Conservation (phyloP, 2,113 vertebrate species). For the Psilopogon haemacephalus region DNA sequence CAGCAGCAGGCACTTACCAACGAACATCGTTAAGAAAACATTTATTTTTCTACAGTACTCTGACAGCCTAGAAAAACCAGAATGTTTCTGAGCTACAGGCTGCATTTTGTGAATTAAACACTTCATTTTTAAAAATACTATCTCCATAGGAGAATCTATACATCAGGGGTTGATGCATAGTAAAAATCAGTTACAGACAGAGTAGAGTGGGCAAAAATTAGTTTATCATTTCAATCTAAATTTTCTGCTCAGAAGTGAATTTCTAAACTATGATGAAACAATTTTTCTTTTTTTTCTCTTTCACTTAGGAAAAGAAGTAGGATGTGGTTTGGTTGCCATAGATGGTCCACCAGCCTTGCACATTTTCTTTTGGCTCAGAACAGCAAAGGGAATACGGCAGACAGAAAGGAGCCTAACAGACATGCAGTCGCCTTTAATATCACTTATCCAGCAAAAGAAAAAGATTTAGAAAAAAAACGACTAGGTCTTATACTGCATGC, state of each 20-base stretch:
- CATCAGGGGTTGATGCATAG: neutral
- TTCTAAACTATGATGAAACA: neutral
- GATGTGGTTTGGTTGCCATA: neutral
- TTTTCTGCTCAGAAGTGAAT: neutral
- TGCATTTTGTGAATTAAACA: neutral
- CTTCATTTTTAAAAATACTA: neutral
- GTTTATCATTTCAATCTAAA: neutral
- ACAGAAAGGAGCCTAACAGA: constrained; percentile 12
- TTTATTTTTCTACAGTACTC: neutral
- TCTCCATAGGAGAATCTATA: neutral
- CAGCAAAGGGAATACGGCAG: neutral
- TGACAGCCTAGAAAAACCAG: neutral
- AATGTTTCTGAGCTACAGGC: neutral
- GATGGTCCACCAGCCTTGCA: neutral
- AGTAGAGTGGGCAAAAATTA: neutral
- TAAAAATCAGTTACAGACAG: neutral
- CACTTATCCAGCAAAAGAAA: neutral
- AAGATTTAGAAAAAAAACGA: neutral
- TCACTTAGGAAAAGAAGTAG: neutral
- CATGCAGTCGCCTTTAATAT: neutral
- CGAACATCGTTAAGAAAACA: neutral
- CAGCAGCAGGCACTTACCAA: neutral
- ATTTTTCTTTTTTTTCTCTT: neutral
- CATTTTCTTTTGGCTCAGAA: constrained; percentile 8
- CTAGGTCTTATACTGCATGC: neutral